These are phyloP conservation scores for Hafferia zeledoni DNA, from an alignment of 2,797 vertebrate species.

Conservation along the genomic window DNA sequence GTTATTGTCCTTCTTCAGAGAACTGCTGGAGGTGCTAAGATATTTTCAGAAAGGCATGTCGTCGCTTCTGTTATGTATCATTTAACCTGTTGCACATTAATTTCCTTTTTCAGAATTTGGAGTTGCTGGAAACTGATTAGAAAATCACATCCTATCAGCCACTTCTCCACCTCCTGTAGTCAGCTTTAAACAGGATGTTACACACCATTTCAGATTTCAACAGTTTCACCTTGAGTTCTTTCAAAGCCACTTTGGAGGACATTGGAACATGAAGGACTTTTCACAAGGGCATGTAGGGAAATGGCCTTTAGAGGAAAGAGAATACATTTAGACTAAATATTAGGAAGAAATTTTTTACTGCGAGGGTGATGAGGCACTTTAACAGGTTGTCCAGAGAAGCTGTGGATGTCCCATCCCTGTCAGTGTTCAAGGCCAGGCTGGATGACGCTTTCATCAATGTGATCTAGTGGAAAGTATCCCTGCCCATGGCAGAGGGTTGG, in stretches of 20 bases:
- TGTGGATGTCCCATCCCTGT: not conserved
- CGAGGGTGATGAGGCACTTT: not conserved
- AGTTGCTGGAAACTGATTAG: not conserved
- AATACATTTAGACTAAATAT: not conserved
- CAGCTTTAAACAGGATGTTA: not conserved
- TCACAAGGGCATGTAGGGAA: not conserved
- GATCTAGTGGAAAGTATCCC: not conserved
- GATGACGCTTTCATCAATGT: not conserved
- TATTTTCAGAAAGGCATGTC: not conserved
- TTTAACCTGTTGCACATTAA: not conserved
- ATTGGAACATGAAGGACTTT: not conserved
- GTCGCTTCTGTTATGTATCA: not conserved
- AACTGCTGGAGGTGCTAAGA: not conserved
- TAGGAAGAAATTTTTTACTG: not conserved
- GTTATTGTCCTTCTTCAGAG: not conserved
- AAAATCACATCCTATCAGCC: not conserved
- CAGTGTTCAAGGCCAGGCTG: not conserved
- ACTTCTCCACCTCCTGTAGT: not conserved
- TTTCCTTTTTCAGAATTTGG: not conserved
- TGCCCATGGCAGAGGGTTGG: fast-evolving
- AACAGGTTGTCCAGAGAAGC: not conserved
- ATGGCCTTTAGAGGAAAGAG: not conserved
- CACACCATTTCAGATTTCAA: not conserved
- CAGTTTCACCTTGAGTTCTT: not conserved
- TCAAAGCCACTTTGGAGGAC: not conserved